A percentile compares a stretch with the other conserved stretches of the same genome.
Evolutionary conservation across 2,888 invertebrate species (phyloP).

Genomic region (Dryococelus australis): DNA sequence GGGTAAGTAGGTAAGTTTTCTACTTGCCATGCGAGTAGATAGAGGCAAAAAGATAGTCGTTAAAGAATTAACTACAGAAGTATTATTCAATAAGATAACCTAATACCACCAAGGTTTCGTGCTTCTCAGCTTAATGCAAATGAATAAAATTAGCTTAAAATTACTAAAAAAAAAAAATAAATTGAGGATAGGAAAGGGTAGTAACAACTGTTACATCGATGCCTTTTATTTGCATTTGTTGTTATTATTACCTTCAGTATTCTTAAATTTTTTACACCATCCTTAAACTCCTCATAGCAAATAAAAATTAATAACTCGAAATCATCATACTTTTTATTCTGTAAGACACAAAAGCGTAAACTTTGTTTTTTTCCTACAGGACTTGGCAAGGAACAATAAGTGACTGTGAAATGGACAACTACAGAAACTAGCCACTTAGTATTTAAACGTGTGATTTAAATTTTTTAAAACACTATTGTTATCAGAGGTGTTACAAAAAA

Average conservation of each 20-base stretch:
- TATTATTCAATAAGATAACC: not conserved
- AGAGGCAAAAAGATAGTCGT: not conserved
- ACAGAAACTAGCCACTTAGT: too few species aligned
- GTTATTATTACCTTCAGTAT: not conserved
- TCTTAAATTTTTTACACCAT: not conserved
- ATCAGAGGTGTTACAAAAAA: too few species aligned
- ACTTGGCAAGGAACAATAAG: too few species aligned
- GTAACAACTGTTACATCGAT: not conserved
- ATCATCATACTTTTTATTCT: too few species aligned
- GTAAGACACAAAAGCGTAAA: too few species aligned
- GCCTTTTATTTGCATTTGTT: not conserved
- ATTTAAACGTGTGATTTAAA: too few species aligned
- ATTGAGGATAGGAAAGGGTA: not conserved
- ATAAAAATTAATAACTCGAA: too few species aligned
- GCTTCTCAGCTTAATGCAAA: conserved; percentile 7
- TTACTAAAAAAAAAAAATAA: not conserved
- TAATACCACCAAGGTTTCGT: not conserved
- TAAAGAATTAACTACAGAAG: not conserved
- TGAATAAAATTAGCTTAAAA: conserved; percentile 6
- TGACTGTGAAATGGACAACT: too few species aligned
- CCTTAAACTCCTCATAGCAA: not conserved
- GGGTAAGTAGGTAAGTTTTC: not conserved
- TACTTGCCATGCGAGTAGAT: not conserved
- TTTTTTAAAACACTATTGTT: too few species aligned
- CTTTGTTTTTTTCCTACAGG: too few species aligned